These are phyloP conservation scores for Oscheius sp. DNA, from an alignment of 2,888 invertebrate species.

Conservation along the genomic window DNA sequence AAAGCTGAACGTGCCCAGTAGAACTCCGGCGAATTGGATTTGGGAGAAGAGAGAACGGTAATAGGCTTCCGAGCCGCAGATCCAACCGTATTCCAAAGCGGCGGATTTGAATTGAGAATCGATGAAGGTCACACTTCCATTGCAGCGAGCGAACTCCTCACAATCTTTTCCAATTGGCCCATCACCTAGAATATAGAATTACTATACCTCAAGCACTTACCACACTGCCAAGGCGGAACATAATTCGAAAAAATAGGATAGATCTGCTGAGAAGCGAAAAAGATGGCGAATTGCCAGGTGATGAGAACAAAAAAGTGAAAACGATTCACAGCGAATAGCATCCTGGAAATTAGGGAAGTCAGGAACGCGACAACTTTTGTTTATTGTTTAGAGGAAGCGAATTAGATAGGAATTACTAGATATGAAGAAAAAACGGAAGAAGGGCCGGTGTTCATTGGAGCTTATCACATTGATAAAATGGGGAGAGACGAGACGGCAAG, in stretches of 20 bases:
- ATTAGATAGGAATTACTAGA: too few species aligned
- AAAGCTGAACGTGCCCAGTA: slow-evolving; percentile 61
- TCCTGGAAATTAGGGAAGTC: slow-evolving; percentile 12
- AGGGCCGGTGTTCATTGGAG: not conserved
- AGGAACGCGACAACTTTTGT: too few species aligned
- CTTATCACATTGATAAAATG: too few species aligned
- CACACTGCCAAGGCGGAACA: slow-evolving; percentile 58
- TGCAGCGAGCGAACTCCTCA: slow-evolving; percentile 44
- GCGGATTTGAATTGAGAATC: slow-evolving; percentile 63
- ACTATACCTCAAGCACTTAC: slow-evolving; percentile 26
- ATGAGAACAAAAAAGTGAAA: slow-evolving; percentile 66
- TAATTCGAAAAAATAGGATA: slow-evolving; percentile 69
- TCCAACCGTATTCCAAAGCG: slow-evolving; percentile 63
- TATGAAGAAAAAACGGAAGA: not conserved
- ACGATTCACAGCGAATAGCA: slow-evolving; percentile 67
- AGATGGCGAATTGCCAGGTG: slow-evolving; percentile 69
- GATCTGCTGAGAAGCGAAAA: slow-evolving; percentile 65
- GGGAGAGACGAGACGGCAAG: too few species aligned
- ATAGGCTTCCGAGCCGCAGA: slow-evolving; percentile 59
- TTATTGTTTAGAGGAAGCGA: not conserved
- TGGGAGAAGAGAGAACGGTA: slow-evolving; percentile 58
- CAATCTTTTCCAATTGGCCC: slow-evolving; percentile 59
- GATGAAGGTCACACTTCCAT: slow-evolving; percentile 56
- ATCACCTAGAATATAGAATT: slow-evolving; percentile 33
- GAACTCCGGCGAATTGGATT: slow-evolving; percentile 56